phyloP scores from a whole-genome alignment of 2,797 vertebrate species.

The Leptoclinus maculatus region DNA sequence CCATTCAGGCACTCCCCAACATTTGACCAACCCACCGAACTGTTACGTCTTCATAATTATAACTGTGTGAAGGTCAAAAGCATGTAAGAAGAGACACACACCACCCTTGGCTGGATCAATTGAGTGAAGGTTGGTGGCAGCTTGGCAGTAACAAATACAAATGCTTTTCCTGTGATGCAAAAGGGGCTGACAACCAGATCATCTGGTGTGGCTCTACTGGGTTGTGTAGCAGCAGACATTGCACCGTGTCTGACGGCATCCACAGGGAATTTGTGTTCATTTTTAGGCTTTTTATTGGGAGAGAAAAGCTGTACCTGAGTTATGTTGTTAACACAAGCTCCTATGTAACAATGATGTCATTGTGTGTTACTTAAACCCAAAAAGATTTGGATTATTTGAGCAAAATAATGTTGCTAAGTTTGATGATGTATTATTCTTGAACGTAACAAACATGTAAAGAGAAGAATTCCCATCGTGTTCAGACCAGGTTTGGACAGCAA shows the following conservation, averaged over 20 bases:
- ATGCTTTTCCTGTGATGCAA: conserved; percentile 20
- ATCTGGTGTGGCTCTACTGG: conserved; percentile 16
- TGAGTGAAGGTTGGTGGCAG: conserved; percentile 30
- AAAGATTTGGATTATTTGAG: neutral
- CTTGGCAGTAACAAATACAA: conserved; percentile 21
- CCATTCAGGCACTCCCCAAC: neutral
- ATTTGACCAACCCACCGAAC: neutral
- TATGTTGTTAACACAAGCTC: neutral
- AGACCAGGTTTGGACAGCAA: too few species aligned
- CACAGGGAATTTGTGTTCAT: conserved; percentile 15
- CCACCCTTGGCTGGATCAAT: neutral
- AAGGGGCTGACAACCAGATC: conserved; percentile 28
- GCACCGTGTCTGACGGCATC: conserved; percentile 6
- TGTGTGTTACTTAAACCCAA: neutral
- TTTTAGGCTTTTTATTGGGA: conserved; percentile 17
- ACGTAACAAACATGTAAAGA: too few species aligned
- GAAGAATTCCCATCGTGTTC: too few species aligned
- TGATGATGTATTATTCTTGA: too few species aligned
- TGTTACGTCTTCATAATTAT: too few species aligned
- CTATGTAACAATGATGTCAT: neutral
- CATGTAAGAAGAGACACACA: neutral
- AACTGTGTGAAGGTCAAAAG: neutral
- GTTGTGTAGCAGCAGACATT: conserved; percentile 4
- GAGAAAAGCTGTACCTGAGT: neutral
- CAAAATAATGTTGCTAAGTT: neutral